Base-by-base conservation (phyloP, 2,888 invertebrate genomes). In the Thymelicus sylvestris region DNA sequence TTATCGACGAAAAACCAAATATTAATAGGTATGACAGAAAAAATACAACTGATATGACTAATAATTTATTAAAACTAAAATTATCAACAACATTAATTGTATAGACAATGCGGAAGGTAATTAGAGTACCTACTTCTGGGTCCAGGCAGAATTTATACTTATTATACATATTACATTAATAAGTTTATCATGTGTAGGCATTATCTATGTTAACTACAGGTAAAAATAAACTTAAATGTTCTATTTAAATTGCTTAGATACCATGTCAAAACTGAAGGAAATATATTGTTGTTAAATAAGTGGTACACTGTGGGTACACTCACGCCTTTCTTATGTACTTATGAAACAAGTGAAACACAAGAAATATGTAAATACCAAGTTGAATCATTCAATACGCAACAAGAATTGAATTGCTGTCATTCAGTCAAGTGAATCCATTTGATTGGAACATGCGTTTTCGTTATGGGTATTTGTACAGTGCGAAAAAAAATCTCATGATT, bases 21-120 rank as follows among this genome's bases (percentile, higher is more conserved):
- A 44, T 2, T 44, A 2, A 8, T 41, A 41, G 10, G 0, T 4
- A 47, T 7, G 39, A 10, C 39, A 10, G 3, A 55, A 66, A 55
- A 44, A 47, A 57, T 6, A n/a, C 41, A 66, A 8, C 10, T 44
- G 57, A 57, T 47, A 47, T 50, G 8, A 61, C 50, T 67, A 61
- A 67, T 67, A 67, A 67, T 67, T 67, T 67, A 67, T 52, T 67
- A 67, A 7, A 48, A 60, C 60, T 67, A 67, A 67, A 67, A 67
- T 60, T 60, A 39, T 38, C 24, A 7, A 44, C 57, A 57, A 66
- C 57, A 64, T 31, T 50, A 19, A 55, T 65, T 19, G 6, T 15
- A 55, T 52, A 65, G 41, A 41, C 41, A 41, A 8, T 41, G 41
- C 41, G 41, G 10, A 7, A 31, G 31, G 31, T 31, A 31, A 24